Base-by-base conservation (phyloP, 2,797 vertebrate genomes). In the Hoplostethus atlanticus region DNA sequence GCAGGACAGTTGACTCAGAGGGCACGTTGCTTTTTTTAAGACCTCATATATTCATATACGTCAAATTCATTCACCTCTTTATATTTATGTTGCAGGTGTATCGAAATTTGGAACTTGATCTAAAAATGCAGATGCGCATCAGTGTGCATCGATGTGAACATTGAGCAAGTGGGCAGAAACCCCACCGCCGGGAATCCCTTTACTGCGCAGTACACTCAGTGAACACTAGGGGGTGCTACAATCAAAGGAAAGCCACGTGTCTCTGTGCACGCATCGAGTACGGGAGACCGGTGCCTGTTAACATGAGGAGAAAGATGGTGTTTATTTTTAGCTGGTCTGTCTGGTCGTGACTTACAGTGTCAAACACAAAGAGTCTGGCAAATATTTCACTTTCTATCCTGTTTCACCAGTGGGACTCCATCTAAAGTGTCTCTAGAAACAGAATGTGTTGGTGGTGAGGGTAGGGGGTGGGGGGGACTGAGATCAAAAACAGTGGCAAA, bases 181-280 rank as follows among this genome's bases (percentile, higher is more conserved):
- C 8, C 36, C 5, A 21, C 25, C 30, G 25, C 12, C 3, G 1
- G 3, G 6, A 10, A 6, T 17, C 44, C 8, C 15, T 31, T 34
- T 3, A 16, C n/a, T 13, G 13, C 55, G 58, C 21, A 48, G 8
- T 7, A 0, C 9, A n/a, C 5, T 11, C 1, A 0, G 16, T 7
- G 2, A 57, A 79, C 91, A 86, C 80, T 28, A 73, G 68, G 64
- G 25, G 84, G 71, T 0, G 84, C 85, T 89, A 64, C n/a, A 71
- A 44, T 57, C 84, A 70, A 85, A 84, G 74, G 13, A 74, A 87
- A 80, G 13, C 0, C 11, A 36, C 28, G 28, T 15, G 46, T 69
- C 31, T 61, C 13, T 10, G 28, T 46, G 11, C 58, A 65, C 72
- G 59, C 52, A 54, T 77, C 52, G 44, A 16, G 34, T 58, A 58